phyloP scores from a whole-genome alignment of 2,113 vertebrate genomes.

The Ctenomys sociabilis region DNA sequence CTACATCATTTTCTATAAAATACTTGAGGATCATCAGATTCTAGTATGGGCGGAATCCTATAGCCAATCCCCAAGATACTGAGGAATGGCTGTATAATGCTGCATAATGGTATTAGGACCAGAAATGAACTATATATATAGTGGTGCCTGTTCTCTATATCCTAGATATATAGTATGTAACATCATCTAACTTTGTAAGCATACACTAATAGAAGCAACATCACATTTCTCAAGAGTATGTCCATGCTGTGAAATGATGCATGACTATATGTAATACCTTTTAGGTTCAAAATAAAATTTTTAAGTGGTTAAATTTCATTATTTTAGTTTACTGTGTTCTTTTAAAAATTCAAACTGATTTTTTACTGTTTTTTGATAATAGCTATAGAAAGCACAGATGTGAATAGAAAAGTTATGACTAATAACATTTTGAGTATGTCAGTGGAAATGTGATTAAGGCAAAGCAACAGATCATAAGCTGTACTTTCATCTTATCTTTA shows the following conservation, averaged over 20 bases:
- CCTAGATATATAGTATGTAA: neutral
- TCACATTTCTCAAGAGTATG: slow-evolving; percentile 1
- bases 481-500: neutral
- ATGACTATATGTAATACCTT: neutral
- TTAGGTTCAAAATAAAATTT: slow-evolving; percentile 40
- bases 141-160: neutral
- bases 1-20: neutral
- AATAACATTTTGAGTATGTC: slow-evolving; percentile 32
- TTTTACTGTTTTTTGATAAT: slow-evolving; percentile 58
- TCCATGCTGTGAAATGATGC: neutral
- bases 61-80: neutral
- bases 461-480: slow-evolving; percentile 22
- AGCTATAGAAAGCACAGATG: neutral
- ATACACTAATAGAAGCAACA: neutral
- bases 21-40: neutral
- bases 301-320: slow-evolving; percentile 42
- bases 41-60: neutral
- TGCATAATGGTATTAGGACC: neutral
- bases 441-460: slow-evolving; percentile 16
- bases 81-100: neutral
- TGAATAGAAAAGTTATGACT: slow-evolving; percentile 34
- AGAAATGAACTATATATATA: neutral
- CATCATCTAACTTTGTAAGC: neutral
- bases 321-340: slow-evolving; percentile 39
- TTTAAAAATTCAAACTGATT: slow-evolving; percentile 3